Evolutionary conservation across 2,797 vertebrate genomes (phyloP), one percentile per base, ranked within the genome.

Genomic region (Scleropages formosus): DNA sequence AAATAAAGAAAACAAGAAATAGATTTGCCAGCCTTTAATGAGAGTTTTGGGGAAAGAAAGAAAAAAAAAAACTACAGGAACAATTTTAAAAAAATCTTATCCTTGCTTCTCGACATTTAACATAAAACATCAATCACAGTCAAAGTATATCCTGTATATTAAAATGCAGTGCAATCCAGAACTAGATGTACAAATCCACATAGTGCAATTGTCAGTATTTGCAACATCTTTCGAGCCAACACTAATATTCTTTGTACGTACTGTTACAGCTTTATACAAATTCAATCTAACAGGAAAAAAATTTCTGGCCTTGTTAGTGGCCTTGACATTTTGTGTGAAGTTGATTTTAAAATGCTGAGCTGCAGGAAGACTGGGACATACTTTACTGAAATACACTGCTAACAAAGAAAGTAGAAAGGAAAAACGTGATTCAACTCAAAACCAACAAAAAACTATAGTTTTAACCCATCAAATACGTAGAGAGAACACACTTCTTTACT

Each of bases 11-110:
- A 18, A 8, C 72, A 67, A 62, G 74, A 0, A 56, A 76, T 56
- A 82, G 82, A 79, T 83, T 81, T 65, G 82, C 81, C 82, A 80
- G 75, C 60, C 73, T 82, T 91, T 90, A 88, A 91, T 91, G 89
- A 88, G 90, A 79, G 86, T 74, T 79, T 79, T 82, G 76, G 77
- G 81, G 76, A 83, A 80, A 51, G 84, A 81, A 78, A 70, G 76
- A 77, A 81, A 76, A 83, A 80, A 51, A 84, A 81, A 78, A 70
- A 79, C 79, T 82, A 76, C 81, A 73, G 47, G 78, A 82, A 78
- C 76, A 72, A 81, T 80, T 82, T 73, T 63, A 64, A 84, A 80
- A 83, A 80, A 77, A 51, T 72, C 56, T 71, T 22, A 80, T 22
- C 77, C 80, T 79, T 80, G 75, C 53, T 75, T 75, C 47, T 75